Base-by-base conservation (phyloP, 2,113 vertebrate species). In the Hiodon alosoides region DNA sequence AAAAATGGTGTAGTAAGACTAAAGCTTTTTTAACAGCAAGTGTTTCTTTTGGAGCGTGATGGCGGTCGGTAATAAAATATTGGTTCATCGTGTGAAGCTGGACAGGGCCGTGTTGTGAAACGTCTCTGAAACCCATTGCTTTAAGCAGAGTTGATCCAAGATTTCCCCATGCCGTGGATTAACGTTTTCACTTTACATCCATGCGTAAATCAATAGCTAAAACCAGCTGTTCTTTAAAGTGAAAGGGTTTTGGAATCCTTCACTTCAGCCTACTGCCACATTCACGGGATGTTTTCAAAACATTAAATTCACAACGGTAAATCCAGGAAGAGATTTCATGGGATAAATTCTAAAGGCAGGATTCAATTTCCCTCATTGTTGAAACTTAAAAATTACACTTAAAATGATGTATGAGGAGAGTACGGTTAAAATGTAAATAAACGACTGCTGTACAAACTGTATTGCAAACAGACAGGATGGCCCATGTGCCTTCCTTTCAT, bases 11-110 rank as follows among this genome's bases (percentile, higher is more conserved):
- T 65, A 64, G 76, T 64, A 61, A 73, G 77, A 64, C 67, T n/a
- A 17, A 68, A 75, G 10, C 48, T 59, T 52, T 50, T 76, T 77
- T 71, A 31, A 31, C 31, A 31, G 31, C 31, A 31, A 31, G 3
- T 13, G 73, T 72, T 57, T 75, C 54, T 76, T 77, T 55, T 69
- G 55, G 31, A 79, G 52, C n/a, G 50, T 55, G 51, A 7, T 71
- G 47, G 51, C 70, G 59, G 16, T 47, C 53, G 58, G 51, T 66
- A 50, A 71, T 64, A 64, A 70, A 76, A 76, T 71, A 71, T 71
- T 71, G 31, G 69, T 66, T 10, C 53, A 70, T 17, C 3, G 51
- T 72, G 71, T 60, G 47, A 72, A 50, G 57, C 47, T 52, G 58
- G 67, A 71, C 51, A 65, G 60, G 68, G 50, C 51, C 59, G 52